Evolutionary conservation across 2,888 invertebrate genomes (phyloP).

Genomic region (Drosophila villosipedis): DNA sequence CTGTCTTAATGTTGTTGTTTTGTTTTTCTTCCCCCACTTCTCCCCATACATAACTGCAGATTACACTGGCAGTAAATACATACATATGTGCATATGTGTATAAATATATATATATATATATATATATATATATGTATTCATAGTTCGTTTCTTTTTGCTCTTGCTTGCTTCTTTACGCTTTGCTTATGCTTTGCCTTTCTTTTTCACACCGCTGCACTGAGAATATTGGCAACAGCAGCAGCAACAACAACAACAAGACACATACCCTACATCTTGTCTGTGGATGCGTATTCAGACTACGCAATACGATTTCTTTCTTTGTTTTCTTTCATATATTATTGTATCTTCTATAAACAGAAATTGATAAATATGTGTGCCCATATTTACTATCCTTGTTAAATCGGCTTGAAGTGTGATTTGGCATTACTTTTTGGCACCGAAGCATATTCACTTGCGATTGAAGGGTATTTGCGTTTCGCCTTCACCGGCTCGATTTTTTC

Average conservation of each 20-base stretch:
- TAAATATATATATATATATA: not conserved
- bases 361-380: not conserved
- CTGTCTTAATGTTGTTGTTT: slow-evolving; percentile 38
- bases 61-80: slow-evolving; percentile 40
- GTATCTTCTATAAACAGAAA: not conserved
- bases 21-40: slow-evolving; percentile 11
- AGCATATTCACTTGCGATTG: not conserved
- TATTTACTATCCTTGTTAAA: not conserved
- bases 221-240: slow-evolving; percentile 66
- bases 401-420: not conserved
- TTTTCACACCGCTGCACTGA: slow-evolving; percentile 67
- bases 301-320: not conserved
- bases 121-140: slow-evolving; percentile 46
- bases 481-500: slow-evolving; percentile 25
- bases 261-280: slow-evolving; percentile 75
- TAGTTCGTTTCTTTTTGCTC: slow-evolving; percentile 68
- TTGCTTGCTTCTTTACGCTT: slow-evolving; percentile 61
- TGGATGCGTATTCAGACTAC: slow-evolving; percentile 56
- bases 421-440: not conserved
- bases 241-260: slow-evolving; percentile 30
- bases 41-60: slow-evolving; percentile 30
- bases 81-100: slow-evolving; percentile 7
- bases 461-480: slow-evolving; percentile 53
- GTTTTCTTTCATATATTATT: not conserved
- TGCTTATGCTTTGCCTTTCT: slow-evolving; percentile 60